Conservation (phyloP, 2,113 vertebrate species). For the Etheostoma cragini region DNA sequence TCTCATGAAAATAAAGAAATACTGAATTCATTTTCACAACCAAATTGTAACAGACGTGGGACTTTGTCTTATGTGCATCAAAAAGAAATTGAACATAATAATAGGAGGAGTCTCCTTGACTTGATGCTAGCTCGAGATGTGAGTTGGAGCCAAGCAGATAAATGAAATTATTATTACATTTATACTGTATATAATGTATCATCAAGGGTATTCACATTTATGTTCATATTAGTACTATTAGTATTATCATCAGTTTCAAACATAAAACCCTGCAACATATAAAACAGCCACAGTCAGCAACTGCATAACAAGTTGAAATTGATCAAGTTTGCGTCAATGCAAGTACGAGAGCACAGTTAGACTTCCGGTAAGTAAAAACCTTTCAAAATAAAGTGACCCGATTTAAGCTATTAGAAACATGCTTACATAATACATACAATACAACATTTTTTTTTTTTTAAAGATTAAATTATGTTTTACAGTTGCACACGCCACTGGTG, state of each 20-base stretch:
- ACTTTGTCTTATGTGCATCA: background rate
- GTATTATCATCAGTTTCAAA: background rate
- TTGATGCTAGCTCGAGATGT: too few relatives aligned
- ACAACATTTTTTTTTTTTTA: too few relatives aligned
- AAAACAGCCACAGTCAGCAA: background rate
- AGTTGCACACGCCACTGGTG: too few relatives aligned
- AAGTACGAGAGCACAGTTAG: background rate
- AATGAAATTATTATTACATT: too few relatives aligned
- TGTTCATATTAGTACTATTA: background rate
- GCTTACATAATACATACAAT: too few relatives aligned
- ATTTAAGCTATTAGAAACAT: too few relatives aligned
- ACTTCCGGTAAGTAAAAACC: background rate
- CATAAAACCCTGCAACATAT: background rate
- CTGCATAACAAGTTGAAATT: background rate
- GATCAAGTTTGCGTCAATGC: background rate
- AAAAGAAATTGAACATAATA: background rate
- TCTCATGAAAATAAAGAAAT: constrained; percentile 14
- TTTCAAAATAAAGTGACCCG: too few relatives aligned
- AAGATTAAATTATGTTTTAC: too few relatives aligned
- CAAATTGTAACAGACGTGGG: background rate
- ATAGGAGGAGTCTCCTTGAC: too few relatives aligned
- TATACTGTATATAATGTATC: too few relatives aligned
- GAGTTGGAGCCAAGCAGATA: too few relatives aligned
- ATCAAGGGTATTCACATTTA: background rate
- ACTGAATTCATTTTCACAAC: background rate